phyloP scores from a whole-genome alignment of 2,888 invertebrate species.

The Chironomus tentans region DNA sequence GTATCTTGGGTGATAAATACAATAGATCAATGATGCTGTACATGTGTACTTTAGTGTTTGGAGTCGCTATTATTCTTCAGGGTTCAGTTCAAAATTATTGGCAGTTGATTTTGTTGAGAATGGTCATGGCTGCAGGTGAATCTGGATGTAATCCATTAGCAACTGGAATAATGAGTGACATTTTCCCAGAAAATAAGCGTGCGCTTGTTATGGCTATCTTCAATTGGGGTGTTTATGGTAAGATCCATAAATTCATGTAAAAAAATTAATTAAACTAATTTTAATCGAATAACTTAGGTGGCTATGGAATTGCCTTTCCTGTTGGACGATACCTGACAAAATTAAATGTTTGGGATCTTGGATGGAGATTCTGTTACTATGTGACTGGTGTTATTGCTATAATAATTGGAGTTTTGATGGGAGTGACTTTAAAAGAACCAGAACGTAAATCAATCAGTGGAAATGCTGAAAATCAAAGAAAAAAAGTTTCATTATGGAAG shows the following conservation, averaged over 20 bases:
- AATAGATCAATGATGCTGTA: conserved; percentile 67
- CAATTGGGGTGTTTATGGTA: conserved; percentile 94
- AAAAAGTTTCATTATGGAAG: conserved; percentile 60
- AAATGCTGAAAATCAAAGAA: conserved; percentile 41
- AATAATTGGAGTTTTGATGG: conserved; percentile 60
- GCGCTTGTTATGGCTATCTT: conserved; percentile 86
- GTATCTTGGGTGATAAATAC: conserved; percentile 70
- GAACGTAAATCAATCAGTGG: conserved; percentile 64
- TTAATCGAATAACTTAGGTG: conserved; percentile 35
- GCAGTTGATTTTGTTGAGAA: conserved; percentile 77
- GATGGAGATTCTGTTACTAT: conserved; percentile 77
- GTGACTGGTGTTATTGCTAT: conserved; percentile 68
- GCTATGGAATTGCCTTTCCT: conserved; percentile 68
- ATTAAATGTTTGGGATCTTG: conserved; percentile 64
- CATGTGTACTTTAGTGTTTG: conserved; percentile 69
- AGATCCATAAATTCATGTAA: conserved; percentile 46
- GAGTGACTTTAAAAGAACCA: conserved; percentile 68
- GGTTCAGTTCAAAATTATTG: conserved; percentile 78
- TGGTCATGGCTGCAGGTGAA: conserved; percentile 80
- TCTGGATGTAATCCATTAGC: conserved; percentile 81
- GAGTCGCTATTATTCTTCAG: conserved; percentile 74
- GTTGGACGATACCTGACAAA: conserved; percentile 77
- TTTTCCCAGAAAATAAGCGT: conserved; percentile 70
- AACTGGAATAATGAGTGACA: conserved; percentile 72
- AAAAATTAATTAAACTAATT: not conserved